Evolutionary conservation across 1,140 invertebrate species (phyloP).

Genomic region (Pristionchus pacificus): DNA sequence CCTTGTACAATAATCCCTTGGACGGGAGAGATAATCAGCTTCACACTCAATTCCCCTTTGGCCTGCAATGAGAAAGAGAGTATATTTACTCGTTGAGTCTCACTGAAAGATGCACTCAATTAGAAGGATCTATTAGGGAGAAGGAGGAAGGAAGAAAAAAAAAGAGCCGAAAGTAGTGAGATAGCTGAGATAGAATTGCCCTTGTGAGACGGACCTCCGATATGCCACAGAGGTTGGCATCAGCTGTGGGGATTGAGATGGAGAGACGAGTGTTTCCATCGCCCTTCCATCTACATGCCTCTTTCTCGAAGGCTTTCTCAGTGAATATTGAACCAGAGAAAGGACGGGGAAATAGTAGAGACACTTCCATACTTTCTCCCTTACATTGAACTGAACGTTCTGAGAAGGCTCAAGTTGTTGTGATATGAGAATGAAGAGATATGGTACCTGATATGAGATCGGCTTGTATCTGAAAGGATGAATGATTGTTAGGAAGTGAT

Average conservation of each 20-base stretch:
- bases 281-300: conserved; percentile 28
- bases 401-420: no score
- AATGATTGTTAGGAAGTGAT: not conserved
- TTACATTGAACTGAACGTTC: conserved; percentile 23
- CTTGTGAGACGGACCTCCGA: not conserved
- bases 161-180: not conserved
- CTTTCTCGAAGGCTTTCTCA: conserved; percentile 28
- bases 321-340: conserved; percentile 29
- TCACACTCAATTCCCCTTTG: conserved; percentile 23
- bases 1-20: conserved; percentile 33
- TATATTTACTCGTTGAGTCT: not conserved
- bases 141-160: not conserved
- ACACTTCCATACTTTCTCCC: conserved; percentile 21
- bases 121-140: not conserved
- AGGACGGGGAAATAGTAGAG: conserved; percentile 7
- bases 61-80: conserved; percentile 2
- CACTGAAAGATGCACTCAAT: not conserved
- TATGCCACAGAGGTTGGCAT: conserved; percentile 23
- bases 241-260: conserved; percentile 16
- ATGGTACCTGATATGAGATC: not conserved
- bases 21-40: conserved; percentile 24
- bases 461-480: not conserved
- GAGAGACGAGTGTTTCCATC: conserved; percentile 18
- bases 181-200: not conserved
- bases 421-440: not conserved